Conservation (phyloP, 1,140 invertebrate species). For the Palaemon carinicauda region DNA sequence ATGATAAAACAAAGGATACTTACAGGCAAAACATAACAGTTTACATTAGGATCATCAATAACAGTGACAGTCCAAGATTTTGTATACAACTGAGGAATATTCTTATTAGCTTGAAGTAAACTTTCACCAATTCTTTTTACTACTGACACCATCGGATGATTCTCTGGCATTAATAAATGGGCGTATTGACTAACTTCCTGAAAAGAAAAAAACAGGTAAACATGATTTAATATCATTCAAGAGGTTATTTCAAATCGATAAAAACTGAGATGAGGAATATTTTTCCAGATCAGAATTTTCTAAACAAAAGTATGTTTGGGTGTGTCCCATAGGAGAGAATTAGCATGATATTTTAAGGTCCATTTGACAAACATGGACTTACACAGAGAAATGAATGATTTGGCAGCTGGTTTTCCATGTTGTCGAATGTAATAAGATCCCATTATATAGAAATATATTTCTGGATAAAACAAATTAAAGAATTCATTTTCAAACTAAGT, state of each 20-base stretch:
- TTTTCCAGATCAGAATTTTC: background rate
- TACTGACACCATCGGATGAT: constrained; percentile 4
- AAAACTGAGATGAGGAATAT: background rate
- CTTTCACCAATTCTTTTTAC: constrained; percentile 62
- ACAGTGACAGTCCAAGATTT: constrained; percentile 68
- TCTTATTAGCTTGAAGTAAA: constrained; percentile 67
- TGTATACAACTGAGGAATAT: constrained; percentile 65
- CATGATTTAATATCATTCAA: background rate
- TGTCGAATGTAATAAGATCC: too few species aligned
- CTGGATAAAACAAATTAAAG: too few species aligned
- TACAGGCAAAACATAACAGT: constrained; percentile 41
- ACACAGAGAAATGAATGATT: too few species aligned
- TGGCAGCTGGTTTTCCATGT: too few species aligned
- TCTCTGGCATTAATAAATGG: background rate
- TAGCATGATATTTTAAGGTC: too few species aligned
- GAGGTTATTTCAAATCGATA: background rate
- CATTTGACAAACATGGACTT: too few species aligned
- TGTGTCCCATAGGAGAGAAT: too few species aligned
- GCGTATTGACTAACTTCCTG: constrained; percentile 27
- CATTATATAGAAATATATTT: too few species aligned
- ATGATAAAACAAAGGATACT: background rate
- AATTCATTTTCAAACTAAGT: too few species aligned
- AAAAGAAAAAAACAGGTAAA: background rate
- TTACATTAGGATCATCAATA: constrained; percentile 28
- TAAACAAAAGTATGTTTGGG: too few species aligned